phyloP scores from a whole-genome alignment of 2,888 invertebrate genomes.

The Cheilosia urbana region DNA sequence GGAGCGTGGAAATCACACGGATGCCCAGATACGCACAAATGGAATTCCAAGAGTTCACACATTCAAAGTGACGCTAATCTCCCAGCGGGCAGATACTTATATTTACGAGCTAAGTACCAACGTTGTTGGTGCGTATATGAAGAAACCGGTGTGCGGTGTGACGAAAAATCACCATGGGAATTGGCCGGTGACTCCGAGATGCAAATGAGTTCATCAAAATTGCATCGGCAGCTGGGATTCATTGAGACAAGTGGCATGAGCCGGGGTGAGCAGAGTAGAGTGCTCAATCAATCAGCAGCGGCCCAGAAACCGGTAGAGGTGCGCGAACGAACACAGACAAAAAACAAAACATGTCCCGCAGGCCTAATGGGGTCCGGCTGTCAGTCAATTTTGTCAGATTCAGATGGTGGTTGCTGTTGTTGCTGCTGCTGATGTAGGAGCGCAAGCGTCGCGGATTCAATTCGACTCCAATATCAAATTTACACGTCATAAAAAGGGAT shows the following conservation, averaged over 20 bases:
- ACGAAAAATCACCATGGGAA: constrained; percentile 70
- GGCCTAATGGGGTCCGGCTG: constrained; percentile 70
- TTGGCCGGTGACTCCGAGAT: constrained; percentile 41
- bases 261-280: constrained; percentile 58
- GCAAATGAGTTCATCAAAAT: constrained; percentile 73
- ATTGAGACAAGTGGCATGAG: constrained; percentile 66
- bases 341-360: constrained; percentile 45
- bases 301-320: constrained; percentile 46
- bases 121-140: background rate
- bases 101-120: constrained; percentile 15
- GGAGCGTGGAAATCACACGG: constrained; percentile 35
- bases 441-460: constrained; percentile 44
- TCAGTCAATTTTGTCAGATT: constrained; percentile 71
- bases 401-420: constrained; percentile 40
- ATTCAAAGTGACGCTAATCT: constrained; percentile 66
- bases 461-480: constrained; percentile 60
- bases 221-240: constrained; percentile 64
- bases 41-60: constrained; percentile 72
- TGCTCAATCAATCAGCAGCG: constrained; percentile 66
- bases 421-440: constrained; percentile 28
- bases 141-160: constrained; percentile 4
- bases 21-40: constrained; percentile 49
- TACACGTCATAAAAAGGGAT: constrained; percentile 60
- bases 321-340: constrained; percentile 1
- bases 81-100: constrained; percentile 52